A percentile compares a stretch with the other conserved stretches of the same genome.
phyloP scores from a whole-genome alignment of 2,797 vertebrate genomes.

The Eupleurogrammus muticus region DNA sequence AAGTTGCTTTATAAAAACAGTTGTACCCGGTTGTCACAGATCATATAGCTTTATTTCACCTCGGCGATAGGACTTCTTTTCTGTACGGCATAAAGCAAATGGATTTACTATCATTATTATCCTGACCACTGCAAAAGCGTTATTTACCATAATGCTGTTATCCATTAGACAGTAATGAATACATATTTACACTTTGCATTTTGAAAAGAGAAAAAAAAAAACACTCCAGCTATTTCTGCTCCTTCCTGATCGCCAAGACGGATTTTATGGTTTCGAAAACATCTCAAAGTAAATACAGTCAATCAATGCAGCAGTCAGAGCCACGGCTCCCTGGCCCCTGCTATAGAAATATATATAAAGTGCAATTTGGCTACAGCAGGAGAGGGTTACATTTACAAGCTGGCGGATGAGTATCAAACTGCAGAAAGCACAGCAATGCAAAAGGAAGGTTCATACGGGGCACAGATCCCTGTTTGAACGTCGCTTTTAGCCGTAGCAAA shows the following conservation, averaged over 20 bases:
- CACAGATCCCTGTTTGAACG: too few relatives aligned
- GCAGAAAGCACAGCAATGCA: background rate
- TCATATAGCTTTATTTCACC: slow-evolving; percentile 52
- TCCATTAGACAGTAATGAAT: slow-evolving; percentile 12
- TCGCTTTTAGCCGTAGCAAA: too few relatives aligned
- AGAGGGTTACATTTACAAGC: background rate
- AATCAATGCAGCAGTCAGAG: background rate
- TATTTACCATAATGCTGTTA: slow-evolving; percentile 20
- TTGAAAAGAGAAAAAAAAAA: slow-evolving; percentile 15
- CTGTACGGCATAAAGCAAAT: slow-evolving; percentile 7
- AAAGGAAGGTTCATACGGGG: background rate
- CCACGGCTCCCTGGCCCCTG: background rate
- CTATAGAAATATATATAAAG: background rate
- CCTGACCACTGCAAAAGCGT: slow-evolving; percentile 3
- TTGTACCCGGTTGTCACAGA: slow-evolving; percentile 60
- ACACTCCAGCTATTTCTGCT: background rate
- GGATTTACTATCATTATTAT: slow-evolving; percentile 5
- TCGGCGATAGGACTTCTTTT: slow-evolving; percentile 14
- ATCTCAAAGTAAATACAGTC: slow-evolving; percentile 10
- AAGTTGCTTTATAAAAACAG: slow-evolving; percentile 54
- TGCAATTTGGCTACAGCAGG: background rate
- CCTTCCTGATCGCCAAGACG: background rate
- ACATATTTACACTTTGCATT: background rate
- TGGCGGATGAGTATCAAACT: background rate
- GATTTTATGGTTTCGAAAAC: slow-evolving; percentile 2